phyloP scores from a whole-genome alignment of 2,888 invertebrate genomes.

The Pandemis cinnamomeana region DNA sequence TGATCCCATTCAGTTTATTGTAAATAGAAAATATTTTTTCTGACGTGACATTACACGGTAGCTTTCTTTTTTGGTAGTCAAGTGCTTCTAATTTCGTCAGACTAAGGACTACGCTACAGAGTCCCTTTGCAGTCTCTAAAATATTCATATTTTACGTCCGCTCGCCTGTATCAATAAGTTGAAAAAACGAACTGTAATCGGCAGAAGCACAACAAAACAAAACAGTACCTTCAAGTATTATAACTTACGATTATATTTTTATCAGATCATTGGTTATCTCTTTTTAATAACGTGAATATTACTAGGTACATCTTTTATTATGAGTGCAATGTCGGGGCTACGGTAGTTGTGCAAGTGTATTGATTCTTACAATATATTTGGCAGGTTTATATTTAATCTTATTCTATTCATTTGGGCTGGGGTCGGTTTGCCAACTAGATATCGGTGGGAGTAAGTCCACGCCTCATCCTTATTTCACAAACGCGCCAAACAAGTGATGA shows the following conservation, averaged over 20 bases:
- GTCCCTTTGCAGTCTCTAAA: not conserved
- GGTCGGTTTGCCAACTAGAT: conserved; percentile 9
- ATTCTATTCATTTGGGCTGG: conserved; percentile 20
- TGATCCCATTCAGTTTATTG: not conserved
- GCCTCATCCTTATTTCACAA: not conserved
- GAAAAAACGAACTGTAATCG: not conserved
- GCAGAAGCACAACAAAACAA: not conserved
- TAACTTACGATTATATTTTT: not conserved
- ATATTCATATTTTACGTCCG: not conserved
- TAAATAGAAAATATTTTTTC: not conserved
- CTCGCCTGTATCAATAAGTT: not conserved
- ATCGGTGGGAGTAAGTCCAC: not conserved
- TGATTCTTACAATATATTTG: conserved; percentile 69
- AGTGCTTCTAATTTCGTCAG: not conserved
- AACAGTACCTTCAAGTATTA: not conserved
- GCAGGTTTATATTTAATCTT: conserved; percentile 59
- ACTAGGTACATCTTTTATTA: conserved; percentile 25
- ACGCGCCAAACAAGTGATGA: too few relatives aligned
- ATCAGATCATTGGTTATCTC: conserved; percentile 1
- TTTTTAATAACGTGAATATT: not conserved
- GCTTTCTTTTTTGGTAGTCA: not conserved
- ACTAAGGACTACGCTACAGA: not conserved
- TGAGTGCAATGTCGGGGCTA: conserved; percentile 45
- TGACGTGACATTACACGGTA: not conserved
- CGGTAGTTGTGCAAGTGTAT: conserved; percentile 53